Base-by-base conservation (phyloP, 1,140 invertebrate species). In the Fopius arisanus region DNA sequence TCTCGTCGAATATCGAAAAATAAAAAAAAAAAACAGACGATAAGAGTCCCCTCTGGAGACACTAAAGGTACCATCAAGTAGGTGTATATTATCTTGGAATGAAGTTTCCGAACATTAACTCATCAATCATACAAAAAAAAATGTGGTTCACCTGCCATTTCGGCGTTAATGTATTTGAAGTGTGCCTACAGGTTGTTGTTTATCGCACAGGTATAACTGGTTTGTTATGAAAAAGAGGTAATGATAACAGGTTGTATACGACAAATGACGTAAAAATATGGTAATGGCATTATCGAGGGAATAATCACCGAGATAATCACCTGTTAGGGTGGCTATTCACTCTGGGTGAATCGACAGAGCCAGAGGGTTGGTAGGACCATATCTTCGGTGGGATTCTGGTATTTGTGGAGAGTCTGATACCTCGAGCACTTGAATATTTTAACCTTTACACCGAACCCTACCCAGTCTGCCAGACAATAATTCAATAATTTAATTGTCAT, bases 111-210 rank as follows among this genome's bases (percentile, higher is more conserved):
- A 77, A 74, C 65, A 67, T 76, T 70, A 59, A n/a, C 70, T 31
- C 48, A 75, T 70, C 83, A 81, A 81, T 81, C 19, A 26, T 26
- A 14, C 23, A 26, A 23, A 48, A n/a, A 48, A 59, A 59, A 23
- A 26, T 59, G 81, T 76, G 80, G 81, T 79, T 85, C 40, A 73
- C 79, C 78, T 86, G 82, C 82, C 80, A 82, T 78, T 78, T 83
- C 75, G 86, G 81, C 77, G 80, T 88, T 88, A 87, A 87, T 88
- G 81, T 88, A 80, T 87, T 88, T 88, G 70, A 87, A 87, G 86
- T 88, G 84, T 88, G 87, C 86, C 87, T 88, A 83, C 87, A 88
- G 86, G 86, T 88, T 87, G 62, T 67, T 37, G 33, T 59, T 59
- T 87, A 87, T 87, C 84, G 81, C 85, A 88, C 86, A 87, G 82